phyloP scores from a whole-genome alignment of 2,113 vertebrate genomes.

The Hymenochirus boettgeri region DNA sequence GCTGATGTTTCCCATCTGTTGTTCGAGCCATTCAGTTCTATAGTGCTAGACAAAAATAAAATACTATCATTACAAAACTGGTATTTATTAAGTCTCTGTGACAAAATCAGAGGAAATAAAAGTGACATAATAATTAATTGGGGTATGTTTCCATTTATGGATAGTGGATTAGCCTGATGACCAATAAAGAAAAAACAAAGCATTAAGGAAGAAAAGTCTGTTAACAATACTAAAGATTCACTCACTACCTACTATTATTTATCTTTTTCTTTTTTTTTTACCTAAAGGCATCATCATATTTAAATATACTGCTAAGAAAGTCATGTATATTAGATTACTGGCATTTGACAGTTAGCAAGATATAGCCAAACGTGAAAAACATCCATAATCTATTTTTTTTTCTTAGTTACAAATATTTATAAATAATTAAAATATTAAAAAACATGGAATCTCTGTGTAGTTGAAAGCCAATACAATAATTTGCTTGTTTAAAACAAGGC shows the following conservation, averaged over 20 bases:
- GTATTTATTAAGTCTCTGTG: slow-evolving; percentile 34
- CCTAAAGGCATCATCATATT: slow-evolving; percentile 23
- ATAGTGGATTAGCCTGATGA: not conserved
- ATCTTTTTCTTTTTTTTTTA: too few species aligned
- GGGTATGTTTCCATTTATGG: slow-evolving; percentile 11
- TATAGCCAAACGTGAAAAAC: slow-evolving; percentile 3
- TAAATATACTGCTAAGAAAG: slow-evolving; percentile 20
- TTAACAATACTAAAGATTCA: not conserved
- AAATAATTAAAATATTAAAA: too few species aligned
- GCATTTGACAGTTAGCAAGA: slow-evolving; percentile 7
- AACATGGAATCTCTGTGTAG: too few species aligned
- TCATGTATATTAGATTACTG: slow-evolving; percentile 18
- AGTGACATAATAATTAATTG: slow-evolving; percentile 4
- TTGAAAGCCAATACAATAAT: too few species aligned
- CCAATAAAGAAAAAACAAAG: not conserved
- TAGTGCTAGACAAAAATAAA: slow-evolving; percentile 36
- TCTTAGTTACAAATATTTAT: too few species aligned
- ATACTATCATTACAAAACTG: slow-evolving; percentile 32
- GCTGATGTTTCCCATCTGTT: slow-evolving; percentile 43
- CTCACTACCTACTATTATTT: slow-evolving; percentile 8
- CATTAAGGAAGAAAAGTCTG: not conserved
- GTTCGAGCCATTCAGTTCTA: slow-evolving; percentile 16
- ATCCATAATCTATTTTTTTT: too few species aligned
- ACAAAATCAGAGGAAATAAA: slow-evolving; percentile 32
- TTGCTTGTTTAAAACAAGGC: too few species aligned